Evolutionary conservation across 1,140 invertebrate genomes (phyloP).

Genomic region (Drosophila asahinai): DNA sequence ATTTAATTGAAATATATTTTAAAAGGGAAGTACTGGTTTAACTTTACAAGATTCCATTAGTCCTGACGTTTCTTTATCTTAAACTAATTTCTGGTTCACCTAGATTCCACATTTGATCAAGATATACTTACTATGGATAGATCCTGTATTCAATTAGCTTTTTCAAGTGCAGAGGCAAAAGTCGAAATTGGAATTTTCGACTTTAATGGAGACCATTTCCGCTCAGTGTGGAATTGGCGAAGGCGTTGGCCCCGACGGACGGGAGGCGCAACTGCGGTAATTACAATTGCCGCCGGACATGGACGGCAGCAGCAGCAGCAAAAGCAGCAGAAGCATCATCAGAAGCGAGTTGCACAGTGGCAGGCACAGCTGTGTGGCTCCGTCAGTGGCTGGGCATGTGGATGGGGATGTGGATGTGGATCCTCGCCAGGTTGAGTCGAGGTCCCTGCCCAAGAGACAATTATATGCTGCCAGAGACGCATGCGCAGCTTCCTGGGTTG

Average conservation of each 20-base stretch:
- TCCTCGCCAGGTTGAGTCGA: constrained; percentile 32
- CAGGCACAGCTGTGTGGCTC: constrained; percentile 66
- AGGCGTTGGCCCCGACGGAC: constrained; percentile 78
- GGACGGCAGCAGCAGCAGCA: constrained; percentile 55
- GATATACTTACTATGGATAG: no score
- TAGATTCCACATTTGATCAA: neutral
- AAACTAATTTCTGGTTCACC: no score
- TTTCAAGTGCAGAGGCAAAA: constrained; percentile 4
- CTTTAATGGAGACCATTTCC: constrained; percentile 11
- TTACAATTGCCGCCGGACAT: constrained; percentile 83
- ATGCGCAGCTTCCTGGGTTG: constrained; percentile 72
- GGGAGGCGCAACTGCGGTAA: constrained; percentile 83
- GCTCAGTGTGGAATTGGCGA: constrained; percentile 54
- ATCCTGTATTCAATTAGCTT: neutral
- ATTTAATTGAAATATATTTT: no score
- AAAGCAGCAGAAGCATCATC: constrained; percentile 14
- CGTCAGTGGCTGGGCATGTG: constrained; percentile 21
- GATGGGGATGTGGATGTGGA: constrained; percentile 27
- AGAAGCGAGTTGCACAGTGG: constrained; percentile 46
- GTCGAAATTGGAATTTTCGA: neutral
- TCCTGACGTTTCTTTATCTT: no score
- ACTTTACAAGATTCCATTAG: no score
- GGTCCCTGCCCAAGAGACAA: constrained; percentile 69
- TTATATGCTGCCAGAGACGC: constrained; percentile 83
- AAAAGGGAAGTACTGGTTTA: no score